These are phyloP conservation scores for Hypomecis atomaria DNA, from an alignment of 2,888 invertebrate genomes.

Conservation along the genomic window DNA sequence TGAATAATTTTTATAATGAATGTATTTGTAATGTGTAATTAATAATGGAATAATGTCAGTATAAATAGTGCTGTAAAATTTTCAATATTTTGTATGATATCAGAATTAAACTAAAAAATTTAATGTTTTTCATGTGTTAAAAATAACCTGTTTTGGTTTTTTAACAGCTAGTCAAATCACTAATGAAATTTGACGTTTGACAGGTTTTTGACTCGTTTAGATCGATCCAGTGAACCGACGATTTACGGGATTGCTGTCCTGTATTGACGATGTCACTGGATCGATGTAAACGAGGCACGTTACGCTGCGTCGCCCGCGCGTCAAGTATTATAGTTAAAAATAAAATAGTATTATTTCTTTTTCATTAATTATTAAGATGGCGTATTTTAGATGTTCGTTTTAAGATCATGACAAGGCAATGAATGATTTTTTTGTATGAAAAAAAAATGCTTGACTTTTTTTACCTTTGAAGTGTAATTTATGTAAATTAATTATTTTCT, in stretches of 20 bases:
- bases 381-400: constrained; percentile 80
- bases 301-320: constrained; percentile 45
- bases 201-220: constrained; percentile 48
- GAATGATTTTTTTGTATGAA: constrained; percentile 65
- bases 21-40: constrained; percentile 22
- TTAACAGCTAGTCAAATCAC: constrained; percentile 80
- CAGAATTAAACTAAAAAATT: constrained; percentile 36
- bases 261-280: constrained; percentile 16
- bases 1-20: constrained; percentile 13
- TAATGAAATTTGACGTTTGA: constrained; percentile 65
- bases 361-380: constrained; percentile 77
- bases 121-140: constrained; percentile 39
- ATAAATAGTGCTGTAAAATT: constrained; percentile 34
- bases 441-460: constrained; percentile 64
- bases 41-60: constrained; percentile 20
- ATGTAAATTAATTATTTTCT: constrained; percentile 66
- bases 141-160: constrained; percentile 52
- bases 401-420: constrained; percentile 80
- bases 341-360: constrained; percentile 70
- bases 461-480: constrained; percentile 61
- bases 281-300: constrained; percentile 33
- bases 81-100: constrained; percentile 38
- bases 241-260: constrained; percentile 5
- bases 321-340: constrained; percentile 71
- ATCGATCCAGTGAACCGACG: constrained; percentile 19